These are phyloP conservation scores for Simalia tracyae DNA, from an alignment of 2,797 vertebrate species.

Conservation along the genomic window DNA sequence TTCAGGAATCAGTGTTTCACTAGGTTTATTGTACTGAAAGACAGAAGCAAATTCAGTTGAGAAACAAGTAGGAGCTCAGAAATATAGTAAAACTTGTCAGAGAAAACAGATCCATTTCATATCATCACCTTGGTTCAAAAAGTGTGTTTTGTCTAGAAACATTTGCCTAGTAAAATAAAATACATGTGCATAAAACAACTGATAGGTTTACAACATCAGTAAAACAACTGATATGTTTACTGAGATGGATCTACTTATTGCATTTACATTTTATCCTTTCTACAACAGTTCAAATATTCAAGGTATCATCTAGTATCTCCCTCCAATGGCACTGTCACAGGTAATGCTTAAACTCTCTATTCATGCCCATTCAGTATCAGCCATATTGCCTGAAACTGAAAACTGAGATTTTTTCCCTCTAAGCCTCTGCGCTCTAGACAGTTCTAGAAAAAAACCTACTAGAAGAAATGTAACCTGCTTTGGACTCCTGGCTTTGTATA, in stretches of 20 bases:
- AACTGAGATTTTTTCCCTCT: not conserved
- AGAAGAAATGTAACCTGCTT: not conserved
- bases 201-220: no score
- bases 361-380: not conserved
- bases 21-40: conserved; percentile 90
- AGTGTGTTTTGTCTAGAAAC: not conserved
- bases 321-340: not conserved
- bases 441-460: not conserved
- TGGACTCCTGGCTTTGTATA: not conserved
- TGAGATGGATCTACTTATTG: not conserved
- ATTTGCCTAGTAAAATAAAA: not conserved
- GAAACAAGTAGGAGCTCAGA: not conserved
- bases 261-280: not conserved
- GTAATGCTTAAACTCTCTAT: not conserved
- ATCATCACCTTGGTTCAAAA: not conserved
- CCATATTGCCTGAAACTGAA: not conserved
- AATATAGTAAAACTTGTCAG: not conserved
- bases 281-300: not conserved
- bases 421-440: not conserved
- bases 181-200: not conserved
- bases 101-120: not conserved
- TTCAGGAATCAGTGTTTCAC: conserved; percentile 91
- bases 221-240: not conserved
- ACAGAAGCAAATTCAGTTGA: conserved; percentile 45
- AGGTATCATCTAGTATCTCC: not conserved